Base-by-base conservation (phyloP, 2,888 invertebrate genomes). In the Tyria jacobaeae region DNA sequence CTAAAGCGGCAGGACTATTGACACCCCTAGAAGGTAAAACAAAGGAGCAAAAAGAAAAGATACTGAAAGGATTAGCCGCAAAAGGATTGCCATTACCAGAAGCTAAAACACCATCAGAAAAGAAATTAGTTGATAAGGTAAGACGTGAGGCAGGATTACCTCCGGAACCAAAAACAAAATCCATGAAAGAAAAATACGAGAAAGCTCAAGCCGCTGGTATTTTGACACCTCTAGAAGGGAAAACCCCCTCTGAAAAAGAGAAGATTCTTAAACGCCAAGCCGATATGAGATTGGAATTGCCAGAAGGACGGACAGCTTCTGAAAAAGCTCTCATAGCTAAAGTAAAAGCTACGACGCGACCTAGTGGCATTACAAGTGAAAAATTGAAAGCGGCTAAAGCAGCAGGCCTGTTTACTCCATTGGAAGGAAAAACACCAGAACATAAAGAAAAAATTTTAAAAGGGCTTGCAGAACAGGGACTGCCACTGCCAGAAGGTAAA, bases 21-120 rank as follows among this genome's bases (percentile, higher is more conserved):
- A n/a, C n/a, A n/a, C n/a, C n/a, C n/a, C n/a, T n/a, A n/a, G n/a
- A 82, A 72, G 84, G 81, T 0, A 82, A 84, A 67, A 57, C 79
- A 2, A 58, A 64, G 3, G 64, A 73, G 10, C 39, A 73, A 17
- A 73, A 73, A 12, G 71, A 72, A 57, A 67, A 49, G 15, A 51
- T 67, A 52, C 27, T 72, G 1, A 60, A 25, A 17, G 62, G 60
- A 6, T 52, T 64, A 4, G 65, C 62, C 10, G 58, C 48, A 47
- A 37, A 27, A 3, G 59, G 59, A 5, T n/a, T 66, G 1, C 58
- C 65, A 4, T 35, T 66, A 12, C 72, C 64, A 1, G 74, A 66
- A 56, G 51, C 66, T 27, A 49, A n/a, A 49, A 49, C 49, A 9
- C 27, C 49, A n/a, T 49, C 49, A 2, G 49, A 49, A 27, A 34